Evolutionary conservation across 30 jellyfish, hydroid and myxozoan species (phyloP).

Genomic region (Pseudorhiza aurosa): DNA sequence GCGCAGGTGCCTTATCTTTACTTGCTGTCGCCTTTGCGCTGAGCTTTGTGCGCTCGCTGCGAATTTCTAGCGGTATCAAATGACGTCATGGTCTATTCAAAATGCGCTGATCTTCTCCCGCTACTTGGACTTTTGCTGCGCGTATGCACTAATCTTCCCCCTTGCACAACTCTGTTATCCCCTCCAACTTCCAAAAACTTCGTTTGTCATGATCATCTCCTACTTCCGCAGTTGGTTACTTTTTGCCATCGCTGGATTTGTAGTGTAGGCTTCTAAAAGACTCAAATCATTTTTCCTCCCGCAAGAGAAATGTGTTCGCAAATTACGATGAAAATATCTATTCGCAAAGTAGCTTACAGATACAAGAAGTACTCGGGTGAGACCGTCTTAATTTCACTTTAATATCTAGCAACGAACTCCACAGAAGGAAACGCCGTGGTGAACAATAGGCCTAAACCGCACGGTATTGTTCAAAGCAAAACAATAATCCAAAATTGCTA

Average conservation of each 20-base stretch:
- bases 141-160: constrained; percentile 16
- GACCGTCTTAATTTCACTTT: too few species aligned
- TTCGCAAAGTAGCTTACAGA: too few species aligned
- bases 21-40: background rate
- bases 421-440: too few species aligned
- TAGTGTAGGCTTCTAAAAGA: constrained; percentile 8
- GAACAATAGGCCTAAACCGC: too few species aligned
- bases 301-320: constrained; percentile 13
- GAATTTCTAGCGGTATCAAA: constrained; percentile 15
- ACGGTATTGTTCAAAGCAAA: too few species aligned
- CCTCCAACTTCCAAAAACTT: constrained; percentile 36
- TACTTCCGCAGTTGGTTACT: constrained; percentile 23
- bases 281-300: constrained; percentile 29
- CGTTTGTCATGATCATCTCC: constrained; percentile 24
- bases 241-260: constrained; percentile 18
- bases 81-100: constrained; percentile 12
- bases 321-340: constrained; percentile 19
- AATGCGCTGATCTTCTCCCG: constrained; percentile 7
- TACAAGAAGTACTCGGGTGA: too few species aligned
- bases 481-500: too few species aligned
- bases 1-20: constrained; percentile 1
- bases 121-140: constrained; percentile 21
- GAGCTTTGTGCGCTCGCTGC: background rate
- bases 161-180: background rate
- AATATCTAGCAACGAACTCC: too few species aligned